Evolutionary conservation across 2,113 vertebrate species (phyloP).

Genomic region (Dolichotis patagonum): DNA sequence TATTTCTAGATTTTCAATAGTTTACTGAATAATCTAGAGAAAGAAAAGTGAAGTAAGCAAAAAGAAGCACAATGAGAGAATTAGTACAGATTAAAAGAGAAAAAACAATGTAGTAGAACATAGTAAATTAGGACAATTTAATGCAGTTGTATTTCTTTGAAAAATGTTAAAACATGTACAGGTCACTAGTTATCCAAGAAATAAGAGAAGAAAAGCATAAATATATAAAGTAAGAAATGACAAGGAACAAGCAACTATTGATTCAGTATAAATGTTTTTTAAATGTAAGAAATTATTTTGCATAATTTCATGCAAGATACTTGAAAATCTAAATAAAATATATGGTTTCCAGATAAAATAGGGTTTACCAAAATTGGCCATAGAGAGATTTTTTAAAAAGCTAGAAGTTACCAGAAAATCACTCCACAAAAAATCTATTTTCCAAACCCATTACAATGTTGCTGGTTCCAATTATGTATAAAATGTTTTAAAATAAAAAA

Average conservation of each 20-base stretch:
- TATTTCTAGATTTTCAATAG: background rate
- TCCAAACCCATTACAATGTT: background rate
- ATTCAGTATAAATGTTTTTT: background rate
- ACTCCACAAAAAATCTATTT: background rate
- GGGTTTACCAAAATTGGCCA: background rate
- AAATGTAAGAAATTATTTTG: background rate
- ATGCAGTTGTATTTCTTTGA: background rate
- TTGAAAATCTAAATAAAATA: background rate
- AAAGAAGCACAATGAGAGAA: background rate
- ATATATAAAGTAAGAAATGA: background rate
- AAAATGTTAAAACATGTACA: background rate
- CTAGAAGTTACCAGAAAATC: background rate
- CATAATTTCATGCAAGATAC: background rate
- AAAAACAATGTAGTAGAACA: background rate
- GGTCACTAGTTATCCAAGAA: constrained; percentile 15
- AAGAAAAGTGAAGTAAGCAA: background rate
- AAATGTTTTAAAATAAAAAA: background rate
- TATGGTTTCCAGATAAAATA: background rate
- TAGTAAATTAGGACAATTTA: background rate
- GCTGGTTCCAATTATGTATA: background rate
- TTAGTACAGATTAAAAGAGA: background rate
- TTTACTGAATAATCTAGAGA: background rate
- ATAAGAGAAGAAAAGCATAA: background rate
- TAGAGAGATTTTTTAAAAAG: background rate
- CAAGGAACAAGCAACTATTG: background rate